Conservation (phyloP, 2,113 vertebrate genomes). For the Maccullochella peelii region DNA sequence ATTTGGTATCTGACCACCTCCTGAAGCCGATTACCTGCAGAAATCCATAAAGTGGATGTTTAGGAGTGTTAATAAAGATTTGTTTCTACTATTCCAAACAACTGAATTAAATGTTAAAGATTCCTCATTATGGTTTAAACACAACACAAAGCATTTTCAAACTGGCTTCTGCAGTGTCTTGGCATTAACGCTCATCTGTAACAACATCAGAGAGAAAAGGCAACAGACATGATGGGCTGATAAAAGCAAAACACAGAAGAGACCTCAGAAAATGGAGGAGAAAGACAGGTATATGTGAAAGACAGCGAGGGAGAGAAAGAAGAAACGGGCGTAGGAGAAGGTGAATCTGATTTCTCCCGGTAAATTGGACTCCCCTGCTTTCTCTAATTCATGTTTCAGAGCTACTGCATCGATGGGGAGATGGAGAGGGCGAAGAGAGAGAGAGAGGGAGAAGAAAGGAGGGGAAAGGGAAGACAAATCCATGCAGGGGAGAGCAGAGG, state of each 20-base stretch:
- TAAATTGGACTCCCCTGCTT: slow-evolving; percentile 91
- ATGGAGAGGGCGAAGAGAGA: slow-evolving; percentile 83
- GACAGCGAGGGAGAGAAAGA: slow-evolving; percentile 57
- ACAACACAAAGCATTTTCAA: not conserved
- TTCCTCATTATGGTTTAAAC: slow-evolving; percentile 11
- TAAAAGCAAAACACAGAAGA: slow-evolving; percentile 63
- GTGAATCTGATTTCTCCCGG: slow-evolving; percentile 82
- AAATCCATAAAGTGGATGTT: slow-evolving; percentile 15
- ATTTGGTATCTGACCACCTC: not conserved
- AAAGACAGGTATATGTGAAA: slow-evolving; percentile 58
- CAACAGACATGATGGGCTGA: slow-evolving; percentile 35
- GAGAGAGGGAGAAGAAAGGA: slow-evolving; percentile 69
- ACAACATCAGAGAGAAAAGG: slow-evolving; percentile 20
- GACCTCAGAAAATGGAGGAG: slow-evolving; percentile 55
- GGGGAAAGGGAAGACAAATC: slow-evolving; percentile 88
- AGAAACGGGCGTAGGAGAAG: slow-evolving; percentile 74
- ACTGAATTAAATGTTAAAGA: slow-evolving; percentile 33
- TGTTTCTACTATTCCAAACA: slow-evolving; percentile 17
- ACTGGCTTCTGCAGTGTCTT: not conserved
- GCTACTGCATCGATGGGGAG: slow-evolving; percentile 83
- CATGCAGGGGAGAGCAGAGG: slow-evolving; percentile 89
- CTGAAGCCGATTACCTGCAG: slow-evolving; percentile 1
- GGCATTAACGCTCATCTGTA: not conserved
- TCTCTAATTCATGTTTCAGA: slow-evolving; percentile 91
- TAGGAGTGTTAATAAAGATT: slow-evolving; percentile 14